Evolutionary conservation across 92 coral and sea anemone genomes (phyloP).

Genomic region (Zoanthus sociatus): DNA sequence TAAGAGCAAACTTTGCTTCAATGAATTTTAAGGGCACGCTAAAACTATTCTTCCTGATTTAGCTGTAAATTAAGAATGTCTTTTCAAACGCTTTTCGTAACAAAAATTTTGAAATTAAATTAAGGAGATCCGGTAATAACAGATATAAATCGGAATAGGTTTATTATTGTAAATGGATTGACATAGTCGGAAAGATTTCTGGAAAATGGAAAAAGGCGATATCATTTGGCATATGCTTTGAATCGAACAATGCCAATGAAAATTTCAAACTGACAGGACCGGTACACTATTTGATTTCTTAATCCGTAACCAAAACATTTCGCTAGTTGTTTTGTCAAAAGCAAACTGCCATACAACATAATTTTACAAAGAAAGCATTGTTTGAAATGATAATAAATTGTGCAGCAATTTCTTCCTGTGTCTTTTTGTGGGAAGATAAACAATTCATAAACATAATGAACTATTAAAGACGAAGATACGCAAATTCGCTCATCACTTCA

Average conservation of each 20-base stretch:
- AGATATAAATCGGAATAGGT: too few relatives aligned
- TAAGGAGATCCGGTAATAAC: too few relatives aligned
- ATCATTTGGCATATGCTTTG: neutral
- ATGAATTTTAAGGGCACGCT: too few relatives aligned
- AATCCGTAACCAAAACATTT: conserved; percentile 47
- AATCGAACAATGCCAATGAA: neutral
- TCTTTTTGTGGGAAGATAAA: neutral
- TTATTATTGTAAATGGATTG: too few relatives aligned
- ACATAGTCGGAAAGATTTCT: neutral
- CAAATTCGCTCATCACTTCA: conserved; percentile 24
- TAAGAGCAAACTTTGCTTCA: too few relatives aligned
- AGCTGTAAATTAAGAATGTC: too few relatives aligned
- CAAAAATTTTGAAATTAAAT: too few relatives aligned
- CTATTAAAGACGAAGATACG: neutral
- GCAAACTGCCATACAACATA: conserved; percentile 19
- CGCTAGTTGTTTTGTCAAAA: conserved; percentile 31
- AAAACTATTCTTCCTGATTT: too few relatives aligned
- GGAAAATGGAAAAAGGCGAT: neutral
- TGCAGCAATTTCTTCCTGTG: neutral
- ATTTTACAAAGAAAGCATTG: conserved; percentile 21
- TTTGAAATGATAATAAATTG: conserved; percentile 1
- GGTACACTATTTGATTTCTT: conserved; percentile 36
- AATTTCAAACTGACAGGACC: conserved; percentile 2
- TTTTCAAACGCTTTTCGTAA: too few relatives aligned
- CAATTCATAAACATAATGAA: neutral